Base-by-base conservation (phyloP, 2,797 vertebrate species). In the Helicolenus hilgendorfi region DNA sequence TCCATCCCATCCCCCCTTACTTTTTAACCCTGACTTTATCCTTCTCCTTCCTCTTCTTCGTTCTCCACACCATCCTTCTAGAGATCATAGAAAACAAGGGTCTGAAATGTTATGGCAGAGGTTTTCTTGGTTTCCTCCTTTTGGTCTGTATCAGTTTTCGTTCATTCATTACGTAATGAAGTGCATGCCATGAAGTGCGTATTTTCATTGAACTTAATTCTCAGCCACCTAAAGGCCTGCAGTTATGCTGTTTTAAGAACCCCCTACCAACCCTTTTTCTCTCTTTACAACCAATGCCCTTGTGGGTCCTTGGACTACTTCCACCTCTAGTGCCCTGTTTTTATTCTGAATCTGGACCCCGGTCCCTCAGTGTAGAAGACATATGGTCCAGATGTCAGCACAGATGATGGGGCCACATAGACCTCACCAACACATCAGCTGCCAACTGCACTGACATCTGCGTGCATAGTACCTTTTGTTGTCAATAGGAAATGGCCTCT, bases 351-450 rank as follows among this genome's bases (percentile, higher is more conserved):
- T 72, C 13, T 72, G 29, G 77, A 27, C 62, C 73, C 77, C 70
- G 88, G 76, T 75, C 60, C 76, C 18, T 65, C 64, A 55, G 35
- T 83, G 71, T 74, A 62, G 69, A 79, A 87, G 27, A 68, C 77
- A 80, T 81, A 58, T 78, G 75, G 85, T 83, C 86, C 88, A 93
- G 83, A 93, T 94, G 81, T 92, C 62, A 13, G 83, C 38, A 80
- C 90, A 93, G 84, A 91, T 89, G 89, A 87, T 26, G 33, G 81
- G 83, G 63, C 76, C 73, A 73, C 79, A 49, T 53, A 59, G 77
- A 70, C 81, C 56, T 81, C 62, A 45, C 38, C 38, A 67, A 36
- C 72, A 88, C 74, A 72, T 90, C 55, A 90, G 83, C 82, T 86
- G 81, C 84, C 77, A 72, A 77, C 83, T 75, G 59, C 67, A 7